Conservation (phyloP, 2,113 vertebrate genomes). For the Tupaia tana region DNA sequence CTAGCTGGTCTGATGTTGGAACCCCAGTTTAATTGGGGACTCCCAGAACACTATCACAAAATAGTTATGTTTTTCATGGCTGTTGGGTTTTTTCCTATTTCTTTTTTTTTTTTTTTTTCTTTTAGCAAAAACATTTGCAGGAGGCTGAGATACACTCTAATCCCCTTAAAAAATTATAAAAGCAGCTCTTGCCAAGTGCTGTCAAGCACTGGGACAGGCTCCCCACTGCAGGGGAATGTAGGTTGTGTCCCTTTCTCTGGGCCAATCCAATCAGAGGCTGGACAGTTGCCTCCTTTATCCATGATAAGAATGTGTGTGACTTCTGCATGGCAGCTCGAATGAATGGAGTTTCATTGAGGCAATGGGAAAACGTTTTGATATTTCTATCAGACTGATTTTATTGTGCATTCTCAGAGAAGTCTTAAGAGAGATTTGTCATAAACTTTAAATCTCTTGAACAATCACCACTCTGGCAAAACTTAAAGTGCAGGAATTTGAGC, state of each 20-base stretch:
- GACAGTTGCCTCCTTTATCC: not conserved
- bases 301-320: not conserved
- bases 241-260: not conserved
- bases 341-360: not conserved
- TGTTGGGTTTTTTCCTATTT: too few relatives aligned
- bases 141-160: not conserved
- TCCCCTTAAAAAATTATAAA: not conserved
- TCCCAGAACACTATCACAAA: too few relatives aligned
- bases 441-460: conserved; percentile 51
- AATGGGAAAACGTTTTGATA: not conserved
- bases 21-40: too few relatives aligned
- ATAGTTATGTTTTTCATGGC: too few relatives aligned
- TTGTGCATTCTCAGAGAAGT: conserved; percentile 74
- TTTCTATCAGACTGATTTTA: conserved; percentile 16
- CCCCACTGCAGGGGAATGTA: not conserved
- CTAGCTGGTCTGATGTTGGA: too few relatives aligned
- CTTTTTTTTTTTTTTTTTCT: not conserved
- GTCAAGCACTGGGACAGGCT: not conserved
- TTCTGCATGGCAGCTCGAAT: not conserved
- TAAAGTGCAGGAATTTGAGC: conserved; percentile 56
- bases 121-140: not conserved
- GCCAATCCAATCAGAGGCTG: not conserved
- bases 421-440: conserved; percentile 57
- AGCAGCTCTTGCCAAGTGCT: not conserved
- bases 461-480: not conserved